These are phyloP conservation scores for Aphelinus atriplicis DNA, from an alignment of 1,140 invertebrate genomes.

Conservation along the genomic window DNA sequence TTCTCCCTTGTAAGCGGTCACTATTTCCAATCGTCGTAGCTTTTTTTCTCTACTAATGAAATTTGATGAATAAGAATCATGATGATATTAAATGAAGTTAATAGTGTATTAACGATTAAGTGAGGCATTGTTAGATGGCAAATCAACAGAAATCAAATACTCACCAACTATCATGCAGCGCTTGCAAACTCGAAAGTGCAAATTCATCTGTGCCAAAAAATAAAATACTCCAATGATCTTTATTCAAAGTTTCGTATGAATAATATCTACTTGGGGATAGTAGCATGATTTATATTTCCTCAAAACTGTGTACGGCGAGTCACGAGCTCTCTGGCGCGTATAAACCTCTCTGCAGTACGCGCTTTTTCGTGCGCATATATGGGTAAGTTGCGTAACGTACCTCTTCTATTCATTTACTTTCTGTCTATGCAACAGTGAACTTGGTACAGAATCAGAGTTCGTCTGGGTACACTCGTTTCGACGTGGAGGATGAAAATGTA, in stretches of 20 bases:
- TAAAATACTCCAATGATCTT: conserved; percentile 61
- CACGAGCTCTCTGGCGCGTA: too few relatives aligned
- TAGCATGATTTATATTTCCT: too few relatives aligned
- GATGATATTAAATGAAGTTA: conserved; percentile 6
- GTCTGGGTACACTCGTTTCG: too few relatives aligned
- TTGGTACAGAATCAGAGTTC: too few relatives aligned
- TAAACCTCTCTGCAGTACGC: too few relatives aligned
- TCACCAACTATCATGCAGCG: conserved; percentile 65
- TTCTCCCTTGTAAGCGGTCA: conserved; percentile 67
- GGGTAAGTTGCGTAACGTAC: too few relatives aligned
- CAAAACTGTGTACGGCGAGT: too few relatives aligned
- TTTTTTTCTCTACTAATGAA: conserved; percentile 44
- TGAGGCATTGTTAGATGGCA: conserved; percentile 20
- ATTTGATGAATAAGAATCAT: conserved; percentile 27
- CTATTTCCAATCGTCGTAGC: conserved; percentile 67
- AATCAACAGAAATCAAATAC: conserved; percentile 41
- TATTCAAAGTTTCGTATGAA: neutral
- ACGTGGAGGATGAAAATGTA: too few relatives aligned
- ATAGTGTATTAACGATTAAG: conserved; percentile 32
- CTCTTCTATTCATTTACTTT: too few relatives aligned
- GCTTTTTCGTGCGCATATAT: too few relatives aligned
- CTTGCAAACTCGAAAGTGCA: conserved; percentile 71
- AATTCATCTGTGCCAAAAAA: conserved; percentile 79
- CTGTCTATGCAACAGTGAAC: too few relatives aligned
- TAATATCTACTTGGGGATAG: conserved; percentile 5